Percentiles rank a stretch among this genome's conserved stretches.
phyloP scores from a whole-genome alignment of 2,113 vertebrate genomes.

The Podarcis raffonei region DNA sequence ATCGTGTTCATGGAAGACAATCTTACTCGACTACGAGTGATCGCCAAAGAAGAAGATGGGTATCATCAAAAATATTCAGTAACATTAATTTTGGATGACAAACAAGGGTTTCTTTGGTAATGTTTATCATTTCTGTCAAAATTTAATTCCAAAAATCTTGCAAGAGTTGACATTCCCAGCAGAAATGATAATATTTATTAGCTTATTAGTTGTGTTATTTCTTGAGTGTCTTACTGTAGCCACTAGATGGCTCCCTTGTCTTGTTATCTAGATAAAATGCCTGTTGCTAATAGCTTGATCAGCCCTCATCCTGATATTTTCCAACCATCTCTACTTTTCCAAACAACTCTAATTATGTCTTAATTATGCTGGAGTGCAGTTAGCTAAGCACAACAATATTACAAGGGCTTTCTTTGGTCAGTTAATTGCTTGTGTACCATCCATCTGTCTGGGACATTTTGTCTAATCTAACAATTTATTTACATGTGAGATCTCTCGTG shows the following conservation, averaged over 20 bases:
- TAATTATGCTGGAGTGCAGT: slow-evolving; percentile 2
- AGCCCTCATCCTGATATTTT: not conserved
- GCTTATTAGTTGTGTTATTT: not conserved
- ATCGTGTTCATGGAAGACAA: too few relatives aligned
- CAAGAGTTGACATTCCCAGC: too few relatives aligned
- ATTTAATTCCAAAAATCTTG: too few relatives aligned
- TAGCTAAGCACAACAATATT: not conserved
- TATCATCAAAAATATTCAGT: too few relatives aligned
- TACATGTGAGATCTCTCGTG: not conserved
- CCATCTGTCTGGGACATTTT: slow-evolving; percentile 3
- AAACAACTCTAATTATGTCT: slow-evolving; percentile 13
- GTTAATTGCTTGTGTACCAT: not conserved
- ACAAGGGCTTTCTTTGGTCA: not conserved
- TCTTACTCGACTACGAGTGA: too few relatives aligned
- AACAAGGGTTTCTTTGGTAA: too few relatives aligned
- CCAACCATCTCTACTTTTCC: not conserved
- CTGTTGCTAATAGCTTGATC: not conserved
- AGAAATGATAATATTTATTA: too few relatives aligned
- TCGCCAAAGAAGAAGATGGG: too few relatives aligned
- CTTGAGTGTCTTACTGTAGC: not conserved
- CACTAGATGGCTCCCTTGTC: slow-evolving; percentile 5
- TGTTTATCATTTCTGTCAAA: too few relatives aligned
- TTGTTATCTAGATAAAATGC: not conserved
- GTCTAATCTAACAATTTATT: not conserved
- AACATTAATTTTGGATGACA: too few relatives aligned